phyloP scores from a whole-genome alignment of 2,113 vertebrate genomes.

The Cyanoderma ruficeps region DNA sequence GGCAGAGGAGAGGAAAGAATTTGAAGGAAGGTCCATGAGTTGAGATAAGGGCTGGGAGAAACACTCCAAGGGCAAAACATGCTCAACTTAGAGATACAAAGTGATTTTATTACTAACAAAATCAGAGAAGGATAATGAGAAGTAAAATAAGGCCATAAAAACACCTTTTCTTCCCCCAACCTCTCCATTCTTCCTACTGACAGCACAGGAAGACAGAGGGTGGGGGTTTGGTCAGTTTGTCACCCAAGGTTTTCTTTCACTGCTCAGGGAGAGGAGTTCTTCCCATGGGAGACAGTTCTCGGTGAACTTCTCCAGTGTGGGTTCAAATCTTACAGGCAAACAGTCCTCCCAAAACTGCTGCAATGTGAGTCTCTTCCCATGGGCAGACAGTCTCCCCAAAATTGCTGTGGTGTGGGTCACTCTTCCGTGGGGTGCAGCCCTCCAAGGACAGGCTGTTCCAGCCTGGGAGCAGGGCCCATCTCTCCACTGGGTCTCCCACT shows the following conservation, averaged over 20 bases:
- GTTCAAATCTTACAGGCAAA: neutral
- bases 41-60: neutral
- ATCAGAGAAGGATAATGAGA: neutral
- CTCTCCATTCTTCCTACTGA: rapidly evolving
- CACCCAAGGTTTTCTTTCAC: neutral
- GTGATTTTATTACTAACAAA: no score
- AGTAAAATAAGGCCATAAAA: neutral
- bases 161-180: neutral
- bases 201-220: neutral
- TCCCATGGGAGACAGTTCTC: neutral
- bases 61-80: neutral
- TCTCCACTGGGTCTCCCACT: neutral
- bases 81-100: neutral
- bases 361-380: neutral
- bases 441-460: neutral
- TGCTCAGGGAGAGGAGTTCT: neutral
- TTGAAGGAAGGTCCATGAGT: rapidly evolving
- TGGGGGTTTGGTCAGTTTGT: neutral
- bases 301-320: rapidly evolving
- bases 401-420: neutral
- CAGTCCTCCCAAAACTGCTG: neutral
- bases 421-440: neutral
- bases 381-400: neutral
- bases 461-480: neutral
- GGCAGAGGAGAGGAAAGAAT: neutral